A percentile compares a stretch with the other conserved stretches of the same genome.
Conservation (phyloP, 2,888 invertebrate genomes). For the Cenopis cana region DNA sequence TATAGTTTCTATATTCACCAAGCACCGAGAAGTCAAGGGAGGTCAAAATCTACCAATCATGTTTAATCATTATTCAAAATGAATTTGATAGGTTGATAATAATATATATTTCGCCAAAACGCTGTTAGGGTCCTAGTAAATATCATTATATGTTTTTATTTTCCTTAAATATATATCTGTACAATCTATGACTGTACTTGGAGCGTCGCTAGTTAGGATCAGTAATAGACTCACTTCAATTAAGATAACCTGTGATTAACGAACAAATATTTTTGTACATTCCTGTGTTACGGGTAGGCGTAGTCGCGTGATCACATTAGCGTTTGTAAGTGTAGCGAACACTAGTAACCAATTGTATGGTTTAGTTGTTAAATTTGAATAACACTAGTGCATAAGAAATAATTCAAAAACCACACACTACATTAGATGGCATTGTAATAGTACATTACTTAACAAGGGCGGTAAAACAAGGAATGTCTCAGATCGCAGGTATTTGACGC, state of each 20-base stretch:
- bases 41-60: too few species aligned
- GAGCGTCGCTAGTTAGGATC: not conserved
- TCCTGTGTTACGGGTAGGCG: slow-evolving; percentile 79
- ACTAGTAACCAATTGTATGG: slow-evolving; percentile 12
- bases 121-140: too few species aligned
- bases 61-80: too few species aligned
- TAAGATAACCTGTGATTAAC: slow-evolving; percentile 71
- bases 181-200: not conserved
- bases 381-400: slow-evolving; percentile 18
- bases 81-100: too few species aligned
- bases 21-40: too few species aligned
- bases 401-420: not conserved
- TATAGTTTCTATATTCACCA: too few species aligned
- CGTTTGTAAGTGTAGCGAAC: slow-evolving; percentile 29
- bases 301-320: slow-evolving; percentile 21
- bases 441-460: too few species aligned
- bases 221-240: slow-evolving; percentile 50
- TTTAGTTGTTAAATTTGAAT: slow-evolving; percentile 7
- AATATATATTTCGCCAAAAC: too few species aligned
- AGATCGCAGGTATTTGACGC: too few species aligned
- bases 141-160: too few species aligned
- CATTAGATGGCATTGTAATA: not conserved
- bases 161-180: too few species aligned
- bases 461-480: too few species aligned
- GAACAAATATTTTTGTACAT: slow-evolving; percentile 81